These are phyloP conservation scores for Parotocinclus haroldoi DNA, from an alignment of 2,797 vertebrate genomes.

Conservation along the genomic window DNA sequence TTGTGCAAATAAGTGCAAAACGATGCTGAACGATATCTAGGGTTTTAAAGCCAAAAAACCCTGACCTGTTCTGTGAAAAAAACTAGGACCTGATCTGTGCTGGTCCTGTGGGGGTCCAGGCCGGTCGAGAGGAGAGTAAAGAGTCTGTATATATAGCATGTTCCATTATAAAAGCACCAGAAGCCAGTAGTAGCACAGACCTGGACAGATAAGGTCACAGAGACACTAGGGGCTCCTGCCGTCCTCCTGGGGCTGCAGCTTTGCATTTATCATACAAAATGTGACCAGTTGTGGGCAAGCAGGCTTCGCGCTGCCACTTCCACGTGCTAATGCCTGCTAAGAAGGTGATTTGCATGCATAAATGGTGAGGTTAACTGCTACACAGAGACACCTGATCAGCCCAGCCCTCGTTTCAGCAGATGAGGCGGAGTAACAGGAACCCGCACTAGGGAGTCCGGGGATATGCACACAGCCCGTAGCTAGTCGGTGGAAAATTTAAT, in stretches of 20 bases:
- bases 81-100: too few relatives aligned
- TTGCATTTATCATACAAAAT: constrained; percentile 37
- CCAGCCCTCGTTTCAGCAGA: constrained; percentile 31
- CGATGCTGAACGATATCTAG: too few relatives aligned
- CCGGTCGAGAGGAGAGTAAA: too few relatives aligned
- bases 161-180: too few relatives aligned
- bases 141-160: too few relatives aligned
- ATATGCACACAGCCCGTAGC: constrained; percentile 29
- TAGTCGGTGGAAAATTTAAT: constrained; percentile 23
- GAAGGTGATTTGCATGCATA: constrained; percentile 46
- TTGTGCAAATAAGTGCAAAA: too few relatives aligned
- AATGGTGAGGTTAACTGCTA: constrained; percentile 37
- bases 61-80: too few relatives aligned
- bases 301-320: constrained; percentile 39
- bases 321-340: constrained; percentile 34
- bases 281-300: constrained; percentile 19
- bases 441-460: constrained; percentile 16
- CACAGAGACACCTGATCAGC: constrained; percentile 33
- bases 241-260: constrained; percentile 2
- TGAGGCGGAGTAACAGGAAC: constrained; percentile 22
- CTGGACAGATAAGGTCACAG: not conserved
- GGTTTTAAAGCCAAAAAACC: too few relatives aligned
- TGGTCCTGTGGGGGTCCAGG: too few relatives aligned
- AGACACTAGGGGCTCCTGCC: constrained; percentile 16
- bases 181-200: too few relatives aligned